Evolutionary conservation across 92 coral and sea anemone genomes (phyloP).

Genomic region (Chrysogorgia sp.): DNA sequence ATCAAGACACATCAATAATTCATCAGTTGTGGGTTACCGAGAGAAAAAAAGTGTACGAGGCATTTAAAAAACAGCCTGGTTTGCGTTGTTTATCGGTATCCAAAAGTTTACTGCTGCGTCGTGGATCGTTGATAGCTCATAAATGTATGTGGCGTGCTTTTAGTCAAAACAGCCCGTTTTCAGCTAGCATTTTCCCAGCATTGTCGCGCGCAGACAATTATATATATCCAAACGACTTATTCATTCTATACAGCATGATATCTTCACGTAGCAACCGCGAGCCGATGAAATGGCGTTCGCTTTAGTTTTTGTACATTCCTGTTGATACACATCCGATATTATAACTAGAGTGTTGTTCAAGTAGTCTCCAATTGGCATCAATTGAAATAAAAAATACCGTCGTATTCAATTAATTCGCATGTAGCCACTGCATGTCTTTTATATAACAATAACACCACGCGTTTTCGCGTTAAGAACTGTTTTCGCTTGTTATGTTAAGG

Average conservation of each 20-base stretch:
- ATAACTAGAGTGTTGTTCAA: too few relatives aligned
- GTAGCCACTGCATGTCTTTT: too few relatives aligned
- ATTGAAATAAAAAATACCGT: too few relatives aligned
- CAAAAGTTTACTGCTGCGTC: too few relatives aligned
- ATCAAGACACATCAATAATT: constrained; percentile 3
- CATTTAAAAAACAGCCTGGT: background rate
- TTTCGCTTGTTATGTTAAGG: too few relatives aligned
- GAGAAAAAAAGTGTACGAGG: background rate
- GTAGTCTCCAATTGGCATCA: too few relatives aligned
- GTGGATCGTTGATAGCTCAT: too few relatives aligned
- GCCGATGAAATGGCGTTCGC: constrained; percentile 6
- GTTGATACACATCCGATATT: background rate
- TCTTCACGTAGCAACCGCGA: constrained; percentile 24
- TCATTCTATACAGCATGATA: background rate
- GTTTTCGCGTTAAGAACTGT: constrained; percentile 5
- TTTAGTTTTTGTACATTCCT: constrained; percentile 2
- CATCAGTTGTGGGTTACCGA: background rate
- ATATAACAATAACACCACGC: background rate
- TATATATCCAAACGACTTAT: background rate
- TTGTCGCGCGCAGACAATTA: background rate
- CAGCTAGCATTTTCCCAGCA: background rate
- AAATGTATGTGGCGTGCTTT: too few relatives aligned
- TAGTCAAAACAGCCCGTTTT: too few relatives aligned
- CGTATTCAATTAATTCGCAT: too few relatives aligned
- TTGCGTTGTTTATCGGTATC: too few relatives aligned